Evolutionary conservation across 2,113 vertebrate species (phyloP).

Genomic region (Leptocoma aspasia): DNA sequence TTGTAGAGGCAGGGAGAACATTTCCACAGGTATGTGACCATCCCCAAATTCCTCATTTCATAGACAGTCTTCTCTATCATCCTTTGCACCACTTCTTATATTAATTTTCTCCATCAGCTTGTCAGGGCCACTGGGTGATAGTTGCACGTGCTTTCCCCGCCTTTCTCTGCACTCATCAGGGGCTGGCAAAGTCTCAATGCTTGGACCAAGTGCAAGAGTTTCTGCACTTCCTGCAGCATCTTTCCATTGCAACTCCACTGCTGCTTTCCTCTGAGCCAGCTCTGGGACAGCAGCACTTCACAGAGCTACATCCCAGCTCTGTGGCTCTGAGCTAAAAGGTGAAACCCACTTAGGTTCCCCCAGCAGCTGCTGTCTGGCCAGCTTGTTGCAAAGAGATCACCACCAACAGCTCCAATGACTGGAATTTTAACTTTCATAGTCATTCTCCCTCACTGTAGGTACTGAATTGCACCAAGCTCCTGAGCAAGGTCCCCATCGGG

Average conservation of each 20-base stretch:
- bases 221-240: neutral
- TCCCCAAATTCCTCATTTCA: neutral
- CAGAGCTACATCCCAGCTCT: neutral
- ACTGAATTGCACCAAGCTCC: neutral
- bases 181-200: neutral
- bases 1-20: neutral
- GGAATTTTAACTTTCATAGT: neutral
- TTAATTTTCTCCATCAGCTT: neutral
- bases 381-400: neutral
- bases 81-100: neutral
- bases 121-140: neutral
- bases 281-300: neutral
- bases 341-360: neutral
- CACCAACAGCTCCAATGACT: neutral
- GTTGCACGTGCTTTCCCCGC: neutral
- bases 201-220: neutral
- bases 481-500: rapidly evolving
- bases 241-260: neutral
- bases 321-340: neutral
- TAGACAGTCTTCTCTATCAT: neutral
- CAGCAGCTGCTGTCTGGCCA: neutral
- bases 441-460: neutral
- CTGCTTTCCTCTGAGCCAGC: neutral
- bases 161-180: neutral
- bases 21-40: neutral